phyloP scores from a whole-genome alignment of 1,140 invertebrate species.

The Chymomyza costata region DNA sequence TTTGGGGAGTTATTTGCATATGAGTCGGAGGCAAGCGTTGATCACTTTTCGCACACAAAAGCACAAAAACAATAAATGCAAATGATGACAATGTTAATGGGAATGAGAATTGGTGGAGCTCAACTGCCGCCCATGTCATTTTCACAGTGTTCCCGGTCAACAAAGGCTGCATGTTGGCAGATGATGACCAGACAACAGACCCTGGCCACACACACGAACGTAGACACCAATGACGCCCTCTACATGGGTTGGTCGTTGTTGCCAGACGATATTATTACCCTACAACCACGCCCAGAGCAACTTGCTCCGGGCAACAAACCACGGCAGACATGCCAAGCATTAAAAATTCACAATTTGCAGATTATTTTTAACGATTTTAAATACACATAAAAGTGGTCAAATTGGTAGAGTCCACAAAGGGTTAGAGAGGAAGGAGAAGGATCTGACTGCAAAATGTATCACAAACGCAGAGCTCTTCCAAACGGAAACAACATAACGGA shows the following conservation, averaged over 20 bases:
- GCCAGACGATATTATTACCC: conserved; percentile 54
- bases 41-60: conserved; percentile 66
- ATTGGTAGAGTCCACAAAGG: not conserved
- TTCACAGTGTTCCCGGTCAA: too few species aligned
- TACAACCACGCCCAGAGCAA: conserved; percentile 34
- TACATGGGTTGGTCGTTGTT: conserved; percentile 16
- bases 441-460: conserved; percentile 52
- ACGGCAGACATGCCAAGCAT: conserved; percentile 60
- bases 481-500: too few species aligned
- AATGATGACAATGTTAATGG: conserved; percentile 49
- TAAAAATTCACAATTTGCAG: conserved; percentile 71
- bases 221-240: not conserved
- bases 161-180: conserved; percentile 29
- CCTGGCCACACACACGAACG: conserved; percentile 26
- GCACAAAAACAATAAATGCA: conserved; percentile 71
- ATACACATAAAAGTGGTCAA: conserved; percentile 52
- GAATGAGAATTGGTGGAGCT: conserved; percentile 26
- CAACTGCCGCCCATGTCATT: conserved; percentile 18
- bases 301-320: conserved; percentile 14
- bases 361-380: conserved; percentile 73
- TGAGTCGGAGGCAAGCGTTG: conserved; percentile 62
- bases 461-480: conserved; percentile 43
- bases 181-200: conserved; percentile 15
- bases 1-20: too few species aligned
- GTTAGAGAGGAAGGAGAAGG: conserved; percentile 31